These are phyloP conservation scores for Pseudomugil tenellus DNA, from an alignment of 2,797 vertebrate genomes.

Conservation along the genomic window DNA sequence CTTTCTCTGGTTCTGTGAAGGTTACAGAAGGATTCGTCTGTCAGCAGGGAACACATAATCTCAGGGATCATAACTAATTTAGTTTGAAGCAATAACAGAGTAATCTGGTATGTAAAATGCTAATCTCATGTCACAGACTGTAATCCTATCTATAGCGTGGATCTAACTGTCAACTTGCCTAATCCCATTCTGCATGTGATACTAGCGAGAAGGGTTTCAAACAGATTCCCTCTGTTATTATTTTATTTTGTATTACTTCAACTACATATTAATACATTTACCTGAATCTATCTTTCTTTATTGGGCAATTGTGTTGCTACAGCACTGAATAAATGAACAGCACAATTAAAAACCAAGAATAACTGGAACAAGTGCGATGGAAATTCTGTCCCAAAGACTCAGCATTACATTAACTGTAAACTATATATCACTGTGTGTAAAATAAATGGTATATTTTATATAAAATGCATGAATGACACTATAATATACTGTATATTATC, in stretches of 20 bases:
- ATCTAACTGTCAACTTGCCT: slow-evolving; percentile 75
- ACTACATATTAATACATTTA: neutral
- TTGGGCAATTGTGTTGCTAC: neutral
- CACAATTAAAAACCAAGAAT: neutral
- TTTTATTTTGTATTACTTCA: slow-evolving; percentile 7
- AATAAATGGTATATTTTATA: neutral
- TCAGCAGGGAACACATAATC: slow-evolving; percentile 20
- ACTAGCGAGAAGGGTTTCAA: slow-evolving; percentile 52
- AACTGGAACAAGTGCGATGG: neutral
- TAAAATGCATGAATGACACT: neutral
- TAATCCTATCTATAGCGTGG: slow-evolving; percentile 72
- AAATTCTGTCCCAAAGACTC: neutral
- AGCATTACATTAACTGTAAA: neutral
- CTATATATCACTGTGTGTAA: neutral
- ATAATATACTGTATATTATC: neutral
- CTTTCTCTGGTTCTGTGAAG: neutral
- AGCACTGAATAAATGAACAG: neutral
- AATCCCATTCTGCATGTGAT: slow-evolving; percentile 74
- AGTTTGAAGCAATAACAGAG: slow-evolving; percentile 61
- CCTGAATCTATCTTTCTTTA: neutral
- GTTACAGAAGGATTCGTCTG: slow-evolving; percentile 8
- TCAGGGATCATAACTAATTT: slow-evolving; percentile 47
- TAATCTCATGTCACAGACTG: slow-evolving; percentile 72
- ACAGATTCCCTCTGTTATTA: neutral
- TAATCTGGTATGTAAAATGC: slow-evolving; percentile 66